Evolutionary conservation across 2,113 vertebrate species (phyloP).

Genomic region (Agapornis roseicollis): DNA sequence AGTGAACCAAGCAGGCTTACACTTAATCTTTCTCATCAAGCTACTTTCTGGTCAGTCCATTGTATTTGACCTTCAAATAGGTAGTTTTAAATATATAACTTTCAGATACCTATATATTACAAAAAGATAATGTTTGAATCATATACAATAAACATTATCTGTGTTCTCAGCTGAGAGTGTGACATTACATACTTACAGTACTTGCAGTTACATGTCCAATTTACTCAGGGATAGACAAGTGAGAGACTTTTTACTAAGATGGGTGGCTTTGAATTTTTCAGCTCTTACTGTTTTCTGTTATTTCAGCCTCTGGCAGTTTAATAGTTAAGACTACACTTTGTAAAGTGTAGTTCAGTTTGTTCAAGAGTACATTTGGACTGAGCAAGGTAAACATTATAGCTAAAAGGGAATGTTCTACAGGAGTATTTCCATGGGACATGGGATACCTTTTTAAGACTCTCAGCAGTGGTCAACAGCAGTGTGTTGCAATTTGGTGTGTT

Average conservation of each 20-base stretch:
- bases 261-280: background rate
- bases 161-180: background rate
- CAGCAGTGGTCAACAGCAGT: background rate
- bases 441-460: background rate
- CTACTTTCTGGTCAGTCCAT: background rate
- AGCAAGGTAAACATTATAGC: background rate
- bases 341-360: background rate
- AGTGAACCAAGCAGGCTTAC: background rate
- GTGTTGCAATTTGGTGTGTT: background rate
- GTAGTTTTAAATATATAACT: background rate
- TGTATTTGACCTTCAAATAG: background rate
- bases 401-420: background rate
- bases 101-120: background rate
- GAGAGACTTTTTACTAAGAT: background rate
- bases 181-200: background rate
- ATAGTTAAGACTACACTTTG: background rate
- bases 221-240: background rate
- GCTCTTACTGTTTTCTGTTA: background rate
- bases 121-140: background rate
- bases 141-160: background rate
- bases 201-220: background rate
- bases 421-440: background rate
- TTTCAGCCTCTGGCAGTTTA: background rate
- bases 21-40: background rate
- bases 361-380: background rate